Evolutionary conservation across 2,888 invertebrate species (phyloP).

Genomic region (Lasioglossum oenotherae): DNA sequence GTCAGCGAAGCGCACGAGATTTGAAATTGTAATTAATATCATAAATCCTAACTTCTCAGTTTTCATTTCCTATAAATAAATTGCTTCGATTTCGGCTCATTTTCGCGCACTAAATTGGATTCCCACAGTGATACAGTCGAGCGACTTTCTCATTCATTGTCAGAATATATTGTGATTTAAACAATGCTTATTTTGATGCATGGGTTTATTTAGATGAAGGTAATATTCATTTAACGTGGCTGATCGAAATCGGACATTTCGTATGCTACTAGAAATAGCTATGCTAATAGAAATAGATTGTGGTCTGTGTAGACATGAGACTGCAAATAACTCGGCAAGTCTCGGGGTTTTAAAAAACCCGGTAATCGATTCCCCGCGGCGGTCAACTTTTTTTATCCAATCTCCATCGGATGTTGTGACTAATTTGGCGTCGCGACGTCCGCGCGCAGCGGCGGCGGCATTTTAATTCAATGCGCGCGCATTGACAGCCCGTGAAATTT

Average conservation of each 20-base stretch:
- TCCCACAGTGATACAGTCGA: too few relatives aligned
- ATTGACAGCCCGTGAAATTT: constrained; percentile 55
- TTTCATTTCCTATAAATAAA: not conserved
- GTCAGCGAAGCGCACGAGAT: not conserved
- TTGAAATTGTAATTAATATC: not conserved
- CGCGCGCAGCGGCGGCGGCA: constrained; percentile 15
- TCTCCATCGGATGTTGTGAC: constrained; percentile 26
- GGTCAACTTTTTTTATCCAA: constrained; percentile 44
- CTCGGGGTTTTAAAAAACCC: not conserved
- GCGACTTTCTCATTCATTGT: not conserved
- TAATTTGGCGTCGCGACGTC: constrained; percentile 42
- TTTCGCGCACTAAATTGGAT: not conserved
- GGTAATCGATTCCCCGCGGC: constrained; percentile 24
- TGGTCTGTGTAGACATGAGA: not conserved
- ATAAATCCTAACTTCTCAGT: not conserved
- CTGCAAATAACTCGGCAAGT: not conserved
- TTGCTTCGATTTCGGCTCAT: not conserved
- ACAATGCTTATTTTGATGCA: not conserved
- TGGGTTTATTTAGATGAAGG: not conserved
- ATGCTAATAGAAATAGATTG: not conserved
- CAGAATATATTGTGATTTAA: not conserved
- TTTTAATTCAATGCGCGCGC: constrained; percentile 54
- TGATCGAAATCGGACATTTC: not conserved
- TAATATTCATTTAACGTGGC: not conserved
- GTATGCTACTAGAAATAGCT: too few relatives aligned